Percentiles rank a stretch among this genome's conserved stretches.
These are phyloP conservation scores for Struthio camelus DNA, from an alignment of 2,113 vertebrate genomes.

Conservation along the genomic window DNA sequence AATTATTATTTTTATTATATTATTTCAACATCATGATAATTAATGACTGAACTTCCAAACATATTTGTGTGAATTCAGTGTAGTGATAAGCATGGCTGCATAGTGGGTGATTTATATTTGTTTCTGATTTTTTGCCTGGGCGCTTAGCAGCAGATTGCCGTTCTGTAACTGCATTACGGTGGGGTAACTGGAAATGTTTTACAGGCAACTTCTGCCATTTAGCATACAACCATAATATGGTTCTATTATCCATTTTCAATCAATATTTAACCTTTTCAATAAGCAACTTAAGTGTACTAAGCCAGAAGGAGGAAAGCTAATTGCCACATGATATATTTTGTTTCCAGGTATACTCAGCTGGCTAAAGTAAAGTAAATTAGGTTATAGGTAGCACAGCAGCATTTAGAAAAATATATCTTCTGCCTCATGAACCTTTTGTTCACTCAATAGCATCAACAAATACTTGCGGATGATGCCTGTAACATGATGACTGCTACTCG, in stretches of 20 bases:
- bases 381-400: constrained; percentile 70
- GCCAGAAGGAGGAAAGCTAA: constrained; percentile 65
- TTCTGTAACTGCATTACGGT: constrained; percentile 56
- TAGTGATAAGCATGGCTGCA: constrained; percentile 9
- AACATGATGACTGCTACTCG: constrained; percentile 18
- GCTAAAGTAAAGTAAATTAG: constrained; percentile 71
- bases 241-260: constrained; percentile 63
- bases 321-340: constrained; percentile 65
- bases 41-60: constrained; percentile 49
- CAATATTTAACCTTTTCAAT: constrained; percentile 68
- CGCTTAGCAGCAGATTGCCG: constrained; percentile 40
- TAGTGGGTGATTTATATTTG: constrained; percentile 47
- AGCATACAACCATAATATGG: constrained; percentile 44
- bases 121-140: constrained; percentile 19
- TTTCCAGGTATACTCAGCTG: constrained; percentile 66
- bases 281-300: constrained; percentile 65
- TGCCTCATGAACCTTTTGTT: constrained; percentile 59
- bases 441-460: constrained; percentile 59
- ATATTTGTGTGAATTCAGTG: constrained; percentile 15
- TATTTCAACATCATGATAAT: constrained; percentile 63
- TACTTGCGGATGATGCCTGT: constrained; percentile 37
- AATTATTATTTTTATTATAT: constrained; percentile 62
- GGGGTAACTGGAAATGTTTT: constrained; percentile 54
- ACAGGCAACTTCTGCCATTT: constrained; percentile 62
- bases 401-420: constrained; percentile 63